A percentile compares a stretch with the other conserved stretches of the same genome.
These are phyloP conservation scores for Cacatua alba DNA, from an alignment of 2,113 vertebrate species.

Conservation along the genomic window DNA sequence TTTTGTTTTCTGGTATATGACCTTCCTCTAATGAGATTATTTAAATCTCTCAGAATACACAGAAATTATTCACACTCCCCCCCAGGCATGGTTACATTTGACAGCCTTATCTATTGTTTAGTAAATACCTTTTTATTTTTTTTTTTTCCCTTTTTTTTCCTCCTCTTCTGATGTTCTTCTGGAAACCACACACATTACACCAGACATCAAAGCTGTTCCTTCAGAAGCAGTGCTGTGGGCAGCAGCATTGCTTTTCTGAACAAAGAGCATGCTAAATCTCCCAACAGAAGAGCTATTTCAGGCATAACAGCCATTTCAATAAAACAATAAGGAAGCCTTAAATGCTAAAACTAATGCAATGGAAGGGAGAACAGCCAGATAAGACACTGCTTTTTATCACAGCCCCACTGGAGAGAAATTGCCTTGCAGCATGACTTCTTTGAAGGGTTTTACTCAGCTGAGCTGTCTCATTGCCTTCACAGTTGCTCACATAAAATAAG, in stretches of 20 bases:
- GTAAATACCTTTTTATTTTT: background rate
- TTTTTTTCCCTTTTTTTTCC: too few species aligned
- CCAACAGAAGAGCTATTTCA: background rate
- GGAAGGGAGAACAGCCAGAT: background rate
- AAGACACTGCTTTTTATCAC: background rate
- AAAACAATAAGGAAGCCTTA: background rate
- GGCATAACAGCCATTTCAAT: background rate
- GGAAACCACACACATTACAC: background rate
- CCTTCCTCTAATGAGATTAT: slow-evolving; percentile 17
- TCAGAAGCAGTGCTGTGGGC: background rate
- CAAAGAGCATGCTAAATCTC: background rate
- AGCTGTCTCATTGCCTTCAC: background rate
- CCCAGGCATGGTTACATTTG: background rate
- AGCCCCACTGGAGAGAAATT: background rate
- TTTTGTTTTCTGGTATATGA: slow-evolving; percentile 7
- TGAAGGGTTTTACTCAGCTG: background rate
- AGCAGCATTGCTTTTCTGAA: background rate
- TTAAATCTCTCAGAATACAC: background rate
- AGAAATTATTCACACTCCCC: background rate
- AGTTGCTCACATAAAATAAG: background rate
- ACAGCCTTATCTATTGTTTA: background rate
- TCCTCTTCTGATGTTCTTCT: background rate
- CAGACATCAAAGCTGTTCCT: background rate
- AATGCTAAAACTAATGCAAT: background rate
- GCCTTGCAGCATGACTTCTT: background rate